phyloP scores from a whole-genome alignment of 2,888 invertebrate genomes.

The Eristalis intricaria region DNA sequence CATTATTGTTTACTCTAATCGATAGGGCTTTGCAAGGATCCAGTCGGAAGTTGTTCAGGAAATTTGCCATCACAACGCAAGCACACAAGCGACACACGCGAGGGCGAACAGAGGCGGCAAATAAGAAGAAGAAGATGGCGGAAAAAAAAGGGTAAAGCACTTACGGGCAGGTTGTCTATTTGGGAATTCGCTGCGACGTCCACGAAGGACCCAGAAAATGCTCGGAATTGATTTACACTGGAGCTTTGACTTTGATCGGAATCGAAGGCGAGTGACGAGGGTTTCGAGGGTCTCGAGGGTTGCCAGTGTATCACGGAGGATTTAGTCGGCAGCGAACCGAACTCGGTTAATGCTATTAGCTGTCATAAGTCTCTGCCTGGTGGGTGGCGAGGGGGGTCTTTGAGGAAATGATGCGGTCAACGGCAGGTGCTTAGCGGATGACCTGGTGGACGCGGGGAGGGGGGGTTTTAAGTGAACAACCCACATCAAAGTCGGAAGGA shows the following conservation, averaged over 20 bases:
- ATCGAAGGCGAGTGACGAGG: slow-evolving; percentile 3
- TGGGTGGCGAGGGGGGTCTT: neutral
- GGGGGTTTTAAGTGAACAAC: too few relatives aligned
- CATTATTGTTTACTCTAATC: slow-evolving; percentile 54
- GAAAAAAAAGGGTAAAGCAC: slow-evolving; percentile 36
- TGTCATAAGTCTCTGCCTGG: neutral
- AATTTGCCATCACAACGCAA: slow-evolving; percentile 4
- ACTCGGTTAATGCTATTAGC: slow-evolving; percentile 26
- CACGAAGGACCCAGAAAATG: neutral
- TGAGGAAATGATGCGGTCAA: neutral
- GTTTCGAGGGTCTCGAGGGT: neutral
- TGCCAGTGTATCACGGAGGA: too few relatives aligned
- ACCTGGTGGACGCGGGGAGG: too few relatives aligned
- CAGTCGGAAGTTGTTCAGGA: slow-evolving; percentile 56
- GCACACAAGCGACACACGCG: neutral
- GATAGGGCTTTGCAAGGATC: slow-evolving; percentile 43
- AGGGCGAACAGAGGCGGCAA: neutral
- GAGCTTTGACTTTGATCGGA: slow-evolving; percentile 29
- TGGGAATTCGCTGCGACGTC: slow-evolving; percentile 1
- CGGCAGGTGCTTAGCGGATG: neutral
- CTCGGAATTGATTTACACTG: slow-evolving; percentile 29
- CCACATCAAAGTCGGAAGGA: too few relatives aligned
- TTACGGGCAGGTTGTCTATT: slow-evolving; percentile 36
- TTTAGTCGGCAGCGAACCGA: neutral
- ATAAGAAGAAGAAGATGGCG: neutral